A percentile compares a stretch with the other conserved stretches of the same genome.
Evolutionary conservation across 2,888 invertebrate genomes (phyloP).

Genomic region (Aphrophora alni): DNA sequence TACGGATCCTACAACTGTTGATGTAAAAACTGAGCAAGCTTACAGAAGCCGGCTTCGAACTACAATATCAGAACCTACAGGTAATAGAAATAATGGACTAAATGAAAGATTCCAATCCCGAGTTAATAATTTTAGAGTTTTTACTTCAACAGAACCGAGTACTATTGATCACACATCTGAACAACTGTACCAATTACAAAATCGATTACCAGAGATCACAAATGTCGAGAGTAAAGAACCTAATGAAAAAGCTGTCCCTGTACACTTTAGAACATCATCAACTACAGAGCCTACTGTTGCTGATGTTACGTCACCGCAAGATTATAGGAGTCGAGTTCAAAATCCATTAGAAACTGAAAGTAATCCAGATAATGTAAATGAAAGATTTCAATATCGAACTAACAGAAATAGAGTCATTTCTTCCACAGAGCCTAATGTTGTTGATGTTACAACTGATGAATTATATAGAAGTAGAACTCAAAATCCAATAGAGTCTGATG

Average conservation of each 20-base stretch:
- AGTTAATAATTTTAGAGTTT: background rate
- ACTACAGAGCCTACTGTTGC: background rate
- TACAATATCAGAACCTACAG: background rate
- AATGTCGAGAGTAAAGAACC: background rate
- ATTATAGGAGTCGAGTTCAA: background rate
- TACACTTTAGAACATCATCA: background rate
- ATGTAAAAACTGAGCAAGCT: background rate
- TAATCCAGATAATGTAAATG: background rate
- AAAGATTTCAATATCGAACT: background rate
- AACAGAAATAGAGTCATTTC: background rate
- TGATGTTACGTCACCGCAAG: background rate
- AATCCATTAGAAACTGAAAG: background rate
- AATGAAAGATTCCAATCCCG: background rate
- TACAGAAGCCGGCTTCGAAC: background rate
- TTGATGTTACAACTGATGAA: background rate
- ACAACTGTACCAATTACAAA: background rate
- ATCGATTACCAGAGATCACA: background rate
- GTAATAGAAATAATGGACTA: background rate
- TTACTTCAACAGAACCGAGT: background rate
- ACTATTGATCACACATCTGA: background rate
- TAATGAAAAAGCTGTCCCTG: background rate
- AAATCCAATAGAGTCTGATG: background rate
- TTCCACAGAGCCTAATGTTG: background rate
- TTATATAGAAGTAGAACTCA: background rate
- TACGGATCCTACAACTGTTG: background rate